Conservation (phyloP, 2,888 invertebrate genomes). For the Idaea dimidiata region DNA sequence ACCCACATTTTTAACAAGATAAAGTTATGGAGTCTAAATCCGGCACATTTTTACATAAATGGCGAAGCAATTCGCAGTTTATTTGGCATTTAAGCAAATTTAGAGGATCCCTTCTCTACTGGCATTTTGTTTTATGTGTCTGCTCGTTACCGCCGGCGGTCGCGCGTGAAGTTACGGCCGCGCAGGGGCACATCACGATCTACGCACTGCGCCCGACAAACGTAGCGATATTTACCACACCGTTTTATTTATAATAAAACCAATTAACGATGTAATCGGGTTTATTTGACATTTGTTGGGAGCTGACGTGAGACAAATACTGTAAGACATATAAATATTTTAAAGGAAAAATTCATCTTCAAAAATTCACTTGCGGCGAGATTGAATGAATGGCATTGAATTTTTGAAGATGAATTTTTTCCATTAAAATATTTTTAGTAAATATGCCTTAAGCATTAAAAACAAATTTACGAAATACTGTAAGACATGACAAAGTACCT, state of each 20-base stretch:
- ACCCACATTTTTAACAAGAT: background rate
- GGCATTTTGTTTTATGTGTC: conserved; percentile 80
- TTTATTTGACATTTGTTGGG: too few relatives aligned
- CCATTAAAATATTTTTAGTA: too few relatives aligned
- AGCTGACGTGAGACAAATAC: too few relatives aligned
- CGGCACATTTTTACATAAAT: conserved; percentile 66
- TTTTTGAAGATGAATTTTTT: too few relatives aligned
- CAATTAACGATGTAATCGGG: background rate
- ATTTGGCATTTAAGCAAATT: conserved; percentile 79
- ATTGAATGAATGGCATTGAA: too few relatives aligned
- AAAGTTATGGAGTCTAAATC: conserved; percentile 28
- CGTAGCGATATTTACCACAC: conserved; percentile 16
- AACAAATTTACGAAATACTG: too few relatives aligned
- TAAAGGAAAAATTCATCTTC: too few relatives aligned
- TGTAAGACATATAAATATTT: too few relatives aligned
- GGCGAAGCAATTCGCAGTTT: conserved; percentile 76
- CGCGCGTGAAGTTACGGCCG: conserved; percentile 79
- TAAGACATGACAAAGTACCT: too few relatives aligned
- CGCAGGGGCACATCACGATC: conserved; percentile 49
- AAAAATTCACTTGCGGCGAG: too few relatives aligned
- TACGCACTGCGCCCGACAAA: conserved; percentile 34
- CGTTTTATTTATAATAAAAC: background rate
- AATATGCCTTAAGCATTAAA: too few relatives aligned
- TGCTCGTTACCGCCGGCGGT: conserved; percentile 77
- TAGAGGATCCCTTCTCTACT: conserved; percentile 71